A percentile compares a stretch with the other conserved stretches of the same genome.
These are phyloP conservation scores for Rhinoderma darwinii DNA, from an alignment of 2,113 vertebrate species.

Conservation along the genomic window DNA sequence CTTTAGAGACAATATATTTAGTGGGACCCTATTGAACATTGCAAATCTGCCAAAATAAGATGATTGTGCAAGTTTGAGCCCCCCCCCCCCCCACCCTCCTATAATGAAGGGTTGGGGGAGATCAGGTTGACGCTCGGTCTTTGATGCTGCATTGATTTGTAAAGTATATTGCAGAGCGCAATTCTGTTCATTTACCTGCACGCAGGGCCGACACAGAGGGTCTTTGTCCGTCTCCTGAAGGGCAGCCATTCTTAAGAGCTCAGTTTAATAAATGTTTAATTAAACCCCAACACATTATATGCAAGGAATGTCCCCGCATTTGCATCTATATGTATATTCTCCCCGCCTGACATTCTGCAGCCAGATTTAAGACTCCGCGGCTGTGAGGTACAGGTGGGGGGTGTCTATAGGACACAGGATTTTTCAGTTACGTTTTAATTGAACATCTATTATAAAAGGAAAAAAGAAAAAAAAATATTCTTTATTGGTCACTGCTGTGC, in stretches of 20 bases:
- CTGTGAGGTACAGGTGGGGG: neutral
- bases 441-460: no score
- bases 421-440: no score
- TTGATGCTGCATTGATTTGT: conserved; percentile 39
- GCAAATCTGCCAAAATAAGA: neutral
- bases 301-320: conserved; percentile 46
- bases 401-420: no score
- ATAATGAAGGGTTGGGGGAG: conserved; percentile 18
- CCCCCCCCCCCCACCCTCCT: no score
- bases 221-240: conserved; percentile 48
- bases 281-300: conserved; percentile 57
- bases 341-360: neutral
- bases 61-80: neutral
- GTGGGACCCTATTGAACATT: neutral
- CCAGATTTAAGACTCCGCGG: neutral
- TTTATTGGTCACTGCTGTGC: no score
- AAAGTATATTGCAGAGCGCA: conserved; percentile 28
- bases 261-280: conserved; percentile 58
- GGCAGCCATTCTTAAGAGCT: conserved; percentile 40
- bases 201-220: conserved; percentile 45
- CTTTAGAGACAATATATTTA: neutral
- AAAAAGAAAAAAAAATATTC: no score
- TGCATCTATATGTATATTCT: neutral
- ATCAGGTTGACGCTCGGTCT: conserved; percentile 32
- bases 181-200: conserved; percentile 22